phyloP scores from a whole-genome alignment of 2,888 invertebrate species.

The Alloscopus bannaensis region DNA sequence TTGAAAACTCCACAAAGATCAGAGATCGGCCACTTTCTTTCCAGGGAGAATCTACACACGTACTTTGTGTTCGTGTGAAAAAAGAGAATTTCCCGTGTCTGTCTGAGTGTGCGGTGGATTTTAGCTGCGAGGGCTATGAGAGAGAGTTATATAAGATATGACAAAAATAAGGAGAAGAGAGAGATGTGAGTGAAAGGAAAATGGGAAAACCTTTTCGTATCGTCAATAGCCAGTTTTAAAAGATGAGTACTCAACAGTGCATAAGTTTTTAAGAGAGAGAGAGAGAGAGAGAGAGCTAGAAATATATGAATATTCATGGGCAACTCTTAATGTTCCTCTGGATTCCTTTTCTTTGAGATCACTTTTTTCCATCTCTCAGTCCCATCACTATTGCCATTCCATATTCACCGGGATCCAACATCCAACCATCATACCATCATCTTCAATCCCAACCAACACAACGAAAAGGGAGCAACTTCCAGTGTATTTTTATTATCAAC shows the following conservation, averaged over 20 bases:
- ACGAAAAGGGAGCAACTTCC: no score
- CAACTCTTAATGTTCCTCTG: slow-evolving; percentile 60
- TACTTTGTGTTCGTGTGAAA: slow-evolving; percentile 15
- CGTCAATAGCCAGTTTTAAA: slow-evolving; percentile 23
- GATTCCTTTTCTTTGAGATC: no score
- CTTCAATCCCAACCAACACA: slow-evolving; percentile 23
- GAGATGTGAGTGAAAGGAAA: slow-evolving; percentile 59
- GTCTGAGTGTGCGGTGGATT: neutral
- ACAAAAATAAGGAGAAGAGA: no score
- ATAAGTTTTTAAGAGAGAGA: slow-evolving; percentile 67
- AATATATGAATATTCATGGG: slow-evolving; percentile 73
- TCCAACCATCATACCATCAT: slow-evolving; percentile 21
- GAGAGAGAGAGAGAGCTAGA: slow-evolving; percentile 58
- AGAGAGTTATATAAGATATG: no score
- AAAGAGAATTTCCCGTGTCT: neutral
- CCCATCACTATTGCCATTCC: slow-evolving; percentile 24
- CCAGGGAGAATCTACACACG: neutral
- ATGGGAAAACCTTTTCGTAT: slow-evolving; percentile 62
- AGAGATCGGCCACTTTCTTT: neutral
- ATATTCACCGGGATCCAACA: neutral
- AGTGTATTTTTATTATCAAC: no score
- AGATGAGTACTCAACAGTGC: slow-evolving; percentile 54
- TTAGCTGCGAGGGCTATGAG: neutral
- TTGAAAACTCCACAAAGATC: slow-evolving; percentile 1
- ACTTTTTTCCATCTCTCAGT: slow-evolving; percentile 52